Conservation (phyloP, 2,797 vertebrate genomes). For the Anniella stebbinsi region DNA sequence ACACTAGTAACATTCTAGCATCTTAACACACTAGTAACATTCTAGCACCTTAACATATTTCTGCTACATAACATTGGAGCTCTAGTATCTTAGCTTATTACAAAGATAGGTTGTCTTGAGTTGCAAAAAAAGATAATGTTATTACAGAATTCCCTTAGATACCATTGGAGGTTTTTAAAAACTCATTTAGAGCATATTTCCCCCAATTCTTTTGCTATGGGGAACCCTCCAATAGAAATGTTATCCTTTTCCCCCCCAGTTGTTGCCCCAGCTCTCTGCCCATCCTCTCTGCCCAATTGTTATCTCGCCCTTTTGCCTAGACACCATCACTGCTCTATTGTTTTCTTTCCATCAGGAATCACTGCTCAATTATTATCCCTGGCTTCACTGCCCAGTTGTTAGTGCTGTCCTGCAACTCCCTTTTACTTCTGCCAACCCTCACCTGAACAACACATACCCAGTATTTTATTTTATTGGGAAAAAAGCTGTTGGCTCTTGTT, state of each 20-base stretch:
- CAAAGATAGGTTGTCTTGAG: no score
- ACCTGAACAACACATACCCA: not conserved
- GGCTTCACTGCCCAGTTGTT: no score
- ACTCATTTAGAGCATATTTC: not conserved
- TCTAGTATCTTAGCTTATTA: not conserved
- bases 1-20: not conserved
- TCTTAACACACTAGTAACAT: not conserved
- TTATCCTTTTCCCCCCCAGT: not conserved
- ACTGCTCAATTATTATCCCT: not conserved
- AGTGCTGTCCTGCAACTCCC: no score
- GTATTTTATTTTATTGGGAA: no score
- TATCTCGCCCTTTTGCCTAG: no score
- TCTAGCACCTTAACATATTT: not conserved
- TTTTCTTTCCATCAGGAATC: not conserved
- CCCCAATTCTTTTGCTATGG: not conserved
- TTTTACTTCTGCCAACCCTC: not conserved
- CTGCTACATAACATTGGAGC: no score
- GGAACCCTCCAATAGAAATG: no score
- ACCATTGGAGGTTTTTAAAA: not conserved
- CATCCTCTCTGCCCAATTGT: no score
- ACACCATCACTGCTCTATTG: not conserved
- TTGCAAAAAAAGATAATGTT: not conserved
- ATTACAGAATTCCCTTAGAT: not conserved
- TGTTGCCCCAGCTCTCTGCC: no score
- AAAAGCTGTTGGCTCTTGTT: no score